Evolutionary conservation across 2,888 invertebrate species (phyloP), one percentile per base, ranked within the genome.

Genomic region (Corbicula japonica): DNA sequence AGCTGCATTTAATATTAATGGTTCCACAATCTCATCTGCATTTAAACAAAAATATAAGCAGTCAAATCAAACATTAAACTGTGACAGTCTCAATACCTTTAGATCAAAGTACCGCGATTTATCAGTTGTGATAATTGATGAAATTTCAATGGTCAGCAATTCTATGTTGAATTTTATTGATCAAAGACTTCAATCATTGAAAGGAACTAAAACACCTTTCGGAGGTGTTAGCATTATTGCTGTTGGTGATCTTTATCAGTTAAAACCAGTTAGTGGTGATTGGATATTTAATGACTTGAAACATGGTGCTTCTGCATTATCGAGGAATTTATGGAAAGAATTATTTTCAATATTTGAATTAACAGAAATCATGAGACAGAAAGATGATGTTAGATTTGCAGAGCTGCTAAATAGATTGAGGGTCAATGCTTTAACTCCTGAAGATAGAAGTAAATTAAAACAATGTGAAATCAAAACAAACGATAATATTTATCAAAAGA

Each of bases 311-410:
- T 56, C 60, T 2, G 71, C 74, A 21, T 60, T 86, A 12, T 80
- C 84, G 18, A 69, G 54, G 12, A 83, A 79, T 65, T 34, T 86
- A 30, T 86, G 86, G 83, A 56, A 48, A 60, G 80, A 79, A 15
- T 50, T 76, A 3, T 80, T 86, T 41, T 10, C 48, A 12, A 72
- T 85, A 58, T 78, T 65, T 69, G 83, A 85, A 63, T 38, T 86
- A 21, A 85, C 61, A 32, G 62, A 75, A 48, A 81, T 85, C 8
- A 84, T 84, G 84, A 60, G 85, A 28, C 86, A 86, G 46, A 68
- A 41, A 61, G 84, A 85, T 18, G 73, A 66, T 56, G 74, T 50
- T 62, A 10, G 32, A 5, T 87, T 86, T 82, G 87, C 86, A 32
- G 60, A 80, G 46, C 52, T 86, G 2, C 60, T 86, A 1, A 86